A percentile compares a stretch with the other conserved stretches of the same genome.
Conservation (phyloP, 2,797 vertebrate genomes). For the Poecilia wingei region DNA sequence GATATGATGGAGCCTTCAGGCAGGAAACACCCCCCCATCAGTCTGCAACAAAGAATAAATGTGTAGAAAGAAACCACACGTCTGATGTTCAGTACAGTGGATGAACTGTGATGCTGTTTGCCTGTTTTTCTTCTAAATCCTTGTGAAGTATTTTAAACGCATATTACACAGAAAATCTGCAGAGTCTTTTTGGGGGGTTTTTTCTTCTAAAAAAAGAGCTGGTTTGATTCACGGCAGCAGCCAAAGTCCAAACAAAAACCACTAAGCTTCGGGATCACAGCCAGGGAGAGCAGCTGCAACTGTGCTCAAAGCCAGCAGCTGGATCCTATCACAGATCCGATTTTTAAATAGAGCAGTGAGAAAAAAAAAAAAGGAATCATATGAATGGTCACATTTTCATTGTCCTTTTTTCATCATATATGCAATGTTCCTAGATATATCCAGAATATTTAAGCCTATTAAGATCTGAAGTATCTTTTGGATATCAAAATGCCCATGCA, state of each 20-base stretch:
- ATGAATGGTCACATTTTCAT: slow-evolving; percentile 7
- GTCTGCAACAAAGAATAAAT: neutral
- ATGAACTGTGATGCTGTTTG: neutral
- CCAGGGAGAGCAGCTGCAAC: slow-evolving; percentile 14
- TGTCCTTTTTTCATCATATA: neutral
- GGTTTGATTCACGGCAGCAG: neutral
- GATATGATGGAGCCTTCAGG: neutral
- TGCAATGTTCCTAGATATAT: neutral
- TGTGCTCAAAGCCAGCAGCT: slow-evolving; percentile 23
- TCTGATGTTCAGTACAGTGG: neutral
- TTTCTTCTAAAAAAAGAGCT: neutral
- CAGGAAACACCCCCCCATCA: neutral
- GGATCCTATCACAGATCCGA: slow-evolving; percentile 6
- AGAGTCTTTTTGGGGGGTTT: neutral
- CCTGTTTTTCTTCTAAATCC: neutral
- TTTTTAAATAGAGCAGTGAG: slow-evolving; percentile 1
- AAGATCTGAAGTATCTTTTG: neutral
- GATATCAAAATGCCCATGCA: neutral
- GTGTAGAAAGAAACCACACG: neutral
- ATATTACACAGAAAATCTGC: slow-evolving; percentile 2
- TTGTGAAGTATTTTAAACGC: slow-evolving; percentile 1
- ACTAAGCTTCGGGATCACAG: slow-evolving; percentile 2
- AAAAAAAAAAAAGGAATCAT: slow-evolving; percentile 1
- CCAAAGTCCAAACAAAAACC: slow-evolving; percentile 13
- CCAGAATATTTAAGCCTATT: neutral